Evolutionary conservation across 2,797 vertebrate species (phyloP), one percentile per base, ranked within the genome.

Genomic region (Rhincodon typus): DNA sequence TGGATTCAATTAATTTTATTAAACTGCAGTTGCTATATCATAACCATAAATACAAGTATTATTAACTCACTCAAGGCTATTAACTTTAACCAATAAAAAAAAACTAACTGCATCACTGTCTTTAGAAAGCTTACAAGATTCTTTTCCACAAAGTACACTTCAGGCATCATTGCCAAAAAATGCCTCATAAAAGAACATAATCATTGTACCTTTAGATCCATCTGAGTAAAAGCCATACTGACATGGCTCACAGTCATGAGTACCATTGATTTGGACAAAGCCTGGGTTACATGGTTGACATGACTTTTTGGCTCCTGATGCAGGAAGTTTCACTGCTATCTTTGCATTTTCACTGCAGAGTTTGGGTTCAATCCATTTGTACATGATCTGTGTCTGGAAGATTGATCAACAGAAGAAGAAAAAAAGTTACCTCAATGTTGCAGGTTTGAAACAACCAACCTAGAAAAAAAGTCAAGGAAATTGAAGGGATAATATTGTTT

Each of bases 201-300:
- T 53, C 4, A 77, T 67, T 62, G 96, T 97, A 99, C 99, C 98
- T 46, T 12, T 10, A n/a, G 98, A 98, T 96, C 99, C 99, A 0
- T 99, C 98, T 96, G 99, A 99, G 97, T 98, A 99, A 62, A 97
- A 98, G 94, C 98, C 98, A 0, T 97, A 96, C 1, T 98, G 96
- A 93, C 99, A 99, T 95, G 98, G 98, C 95, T 98, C 97, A 96
- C 99, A 99, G 96, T 96, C 23, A 15, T 77, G 72, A 93, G 98
- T 99, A 79, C 97, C 96, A 96, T 98, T 98, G 97, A 97, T 97
- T 96, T 97, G 97, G 97, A 98, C 98, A 96, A 99, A 99, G 6
- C 99, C 99, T 0, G 98, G 99, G 97, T 99, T 99, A 97, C 99
- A 99, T 0, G 99, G 99, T 0, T 98, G 99, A 95, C 99, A 99